Evolutionary conservation across 1,140 invertebrate species (phyloP).

Genomic region (Diachasma alloeum): DNA sequence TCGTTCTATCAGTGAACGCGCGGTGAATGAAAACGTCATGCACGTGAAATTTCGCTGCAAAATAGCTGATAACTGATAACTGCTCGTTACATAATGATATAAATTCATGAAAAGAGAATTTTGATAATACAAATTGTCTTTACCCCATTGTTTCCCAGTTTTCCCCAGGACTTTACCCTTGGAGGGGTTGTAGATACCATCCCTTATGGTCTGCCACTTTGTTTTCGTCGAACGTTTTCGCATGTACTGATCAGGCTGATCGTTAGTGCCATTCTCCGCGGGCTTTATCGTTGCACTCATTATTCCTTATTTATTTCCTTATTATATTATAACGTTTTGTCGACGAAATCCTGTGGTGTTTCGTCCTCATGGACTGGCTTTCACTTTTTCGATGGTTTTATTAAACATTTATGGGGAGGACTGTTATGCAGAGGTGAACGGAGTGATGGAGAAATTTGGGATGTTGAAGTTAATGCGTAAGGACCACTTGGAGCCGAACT

Average conservation of each 20-base stretch:
- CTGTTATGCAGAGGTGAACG: too few relatives aligned
- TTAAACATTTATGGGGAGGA: too few relatives aligned
- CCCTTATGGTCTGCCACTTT: slow-evolving; percentile 66
- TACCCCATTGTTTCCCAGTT: slow-evolving; percentile 78
- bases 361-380: too few relatives aligned
- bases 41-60: too few relatives aligned
- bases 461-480: neutral
- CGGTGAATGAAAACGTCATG: too few relatives aligned
- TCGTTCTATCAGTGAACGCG: too few relatives aligned
- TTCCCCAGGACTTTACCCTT: slow-evolving; percentile 74
- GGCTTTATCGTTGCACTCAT: slow-evolving; percentile 51
- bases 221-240: slow-evolving; percentile 64
- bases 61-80: neutral
- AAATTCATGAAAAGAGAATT: neutral
- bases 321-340: neutral
- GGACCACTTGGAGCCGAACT: slow-evolving; percentile 29
- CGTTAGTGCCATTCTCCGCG: slow-evolving; percentile 40
- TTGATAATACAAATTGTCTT: slow-evolving; percentile 42
- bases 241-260: slow-evolving; percentile 63
- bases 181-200: slow-evolving; percentile 73
- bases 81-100: neutral
- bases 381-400: too few relatives aligned
- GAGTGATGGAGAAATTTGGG: too few relatives aligned
- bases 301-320: neutral
- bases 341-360: too few relatives aligned